Conservation (phyloP, 2,888 invertebrate genomes). For the Plagodis dolabraria region DNA sequence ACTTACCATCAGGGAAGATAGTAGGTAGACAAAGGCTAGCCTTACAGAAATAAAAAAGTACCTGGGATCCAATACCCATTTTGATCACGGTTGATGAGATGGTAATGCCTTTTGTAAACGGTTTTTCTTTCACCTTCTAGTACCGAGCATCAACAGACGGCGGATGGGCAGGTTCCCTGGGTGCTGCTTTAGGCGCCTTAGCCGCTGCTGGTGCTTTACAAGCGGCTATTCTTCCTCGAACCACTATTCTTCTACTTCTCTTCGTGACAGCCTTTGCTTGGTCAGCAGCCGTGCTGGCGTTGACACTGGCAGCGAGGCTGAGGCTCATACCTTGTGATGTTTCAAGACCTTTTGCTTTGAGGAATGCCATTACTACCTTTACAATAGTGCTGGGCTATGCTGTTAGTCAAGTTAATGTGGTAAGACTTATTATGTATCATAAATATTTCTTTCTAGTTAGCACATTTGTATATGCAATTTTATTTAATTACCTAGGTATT, state of each 20-base stretch:
- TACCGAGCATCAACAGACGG: constrained; percentile 94
- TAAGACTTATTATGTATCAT: constrained; percentile 85
- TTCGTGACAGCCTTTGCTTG: constrained; percentile 96
- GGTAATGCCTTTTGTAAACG: too few species aligned
- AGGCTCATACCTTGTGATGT: constrained; percentile 95
- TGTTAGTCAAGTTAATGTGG: constrained; percentile 96
- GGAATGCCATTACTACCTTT: constrained; percentile 94
- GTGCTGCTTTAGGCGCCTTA: constrained; percentile 90
- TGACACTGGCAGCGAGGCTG: constrained; percentile 92
- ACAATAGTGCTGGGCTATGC: constrained; percentile 94
- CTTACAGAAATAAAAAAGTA: too few species aligned
- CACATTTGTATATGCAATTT: background rate
- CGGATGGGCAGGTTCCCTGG: constrained; percentile 93
- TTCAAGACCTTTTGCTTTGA: constrained; percentile 91
- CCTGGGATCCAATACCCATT: too few species aligned
- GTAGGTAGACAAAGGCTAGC: too few species aligned
- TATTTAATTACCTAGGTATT: too few species aligned
- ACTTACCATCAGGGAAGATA: too few species aligned
- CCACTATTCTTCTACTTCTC: constrained; percentile 91
- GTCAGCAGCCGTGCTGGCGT: constrained; percentile 94
- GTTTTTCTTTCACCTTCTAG: constrained; percentile 72
- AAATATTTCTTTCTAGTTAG: background rate
- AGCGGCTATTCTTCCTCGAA: constrained; percentile 92
- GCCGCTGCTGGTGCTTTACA: constrained; percentile 91
- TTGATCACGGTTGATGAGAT: too few species aligned